These are phyloP conservation scores for Gasterosteus aculeatus DNA, from an alignment of 2,113 vertebrate species.

Conservation along the genomic window DNA sequence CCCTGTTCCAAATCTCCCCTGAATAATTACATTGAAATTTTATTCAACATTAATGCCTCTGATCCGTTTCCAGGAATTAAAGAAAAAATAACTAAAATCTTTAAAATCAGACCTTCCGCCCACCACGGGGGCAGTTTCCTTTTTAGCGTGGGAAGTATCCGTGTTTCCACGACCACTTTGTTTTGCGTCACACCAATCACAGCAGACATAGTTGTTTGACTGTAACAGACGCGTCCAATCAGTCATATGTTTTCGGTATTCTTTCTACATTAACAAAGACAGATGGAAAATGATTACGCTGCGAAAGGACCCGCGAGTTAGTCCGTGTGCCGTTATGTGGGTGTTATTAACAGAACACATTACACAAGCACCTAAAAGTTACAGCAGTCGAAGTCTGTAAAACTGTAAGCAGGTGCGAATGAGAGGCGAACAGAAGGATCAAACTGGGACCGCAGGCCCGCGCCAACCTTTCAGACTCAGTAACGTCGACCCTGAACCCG, in stretches of 20 bases:
- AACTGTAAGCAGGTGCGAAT: constrained; percentile 68
- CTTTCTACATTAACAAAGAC: constrained; percentile 31
- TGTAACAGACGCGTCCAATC: constrained; percentile 22
- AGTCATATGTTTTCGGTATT: constrained; percentile 11
- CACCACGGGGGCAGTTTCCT: constrained; percentile 20
- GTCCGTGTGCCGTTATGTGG: constrained; percentile 49
- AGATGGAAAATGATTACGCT: constrained; percentile 38
- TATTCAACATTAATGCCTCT: constrained; percentile 48
- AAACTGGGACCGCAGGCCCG: constrained; percentile 47
- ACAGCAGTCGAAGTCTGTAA: constrained; percentile 62
- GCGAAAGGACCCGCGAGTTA: constrained; percentile 41
- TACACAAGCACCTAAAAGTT: constrained; percentile 64
- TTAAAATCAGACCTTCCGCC: constrained; percentile 41
- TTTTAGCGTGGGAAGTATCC: neutral
- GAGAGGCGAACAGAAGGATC: constrained; percentile 35
- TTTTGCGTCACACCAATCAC: neutral
- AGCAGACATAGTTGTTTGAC: constrained; percentile 9
- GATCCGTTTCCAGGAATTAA: constrained; percentile 51
- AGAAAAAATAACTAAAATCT: constrained; percentile 22
- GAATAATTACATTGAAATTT: constrained; percentile 60
- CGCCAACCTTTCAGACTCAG: constrained; percentile 46
- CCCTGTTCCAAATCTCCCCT: constrained; percentile 60
- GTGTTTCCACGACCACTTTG: constrained; percentile 23
- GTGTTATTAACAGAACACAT: constrained; percentile 58
- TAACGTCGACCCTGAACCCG: constrained; percentile 49